Conservation (phyloP, 2,888 invertebrate genomes). For the Molanna angustata region DNA sequence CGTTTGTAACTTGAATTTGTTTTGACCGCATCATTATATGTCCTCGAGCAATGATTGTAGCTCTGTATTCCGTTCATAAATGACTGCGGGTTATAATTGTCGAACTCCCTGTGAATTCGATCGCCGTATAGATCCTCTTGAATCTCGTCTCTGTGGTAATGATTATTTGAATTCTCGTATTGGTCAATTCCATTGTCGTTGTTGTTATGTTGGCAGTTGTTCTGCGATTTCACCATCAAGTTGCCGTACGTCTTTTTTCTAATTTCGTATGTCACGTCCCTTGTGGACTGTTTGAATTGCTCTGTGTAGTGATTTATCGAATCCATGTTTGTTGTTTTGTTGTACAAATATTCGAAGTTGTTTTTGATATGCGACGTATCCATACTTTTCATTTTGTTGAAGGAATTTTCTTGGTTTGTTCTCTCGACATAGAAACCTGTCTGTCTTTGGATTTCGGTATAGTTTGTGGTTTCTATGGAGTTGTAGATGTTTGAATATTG, state of each 20-base stretch:
- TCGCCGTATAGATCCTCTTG: no score
- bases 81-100: not conserved
- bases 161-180: not conserved
- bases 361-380: conserved; percentile 3
- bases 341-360: not conserved
- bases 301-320: conserved; percentile 1
- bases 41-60: not conserved
- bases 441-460: conserved; percentile 6
- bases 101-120: not conserved
- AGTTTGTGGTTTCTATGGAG: not conserved
- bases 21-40: not conserved
- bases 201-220: not conserved
- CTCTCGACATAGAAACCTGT: conserved; percentile 11
- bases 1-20: no score
- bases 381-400: conserved; percentile 5
- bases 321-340: conserved; percentile 2
- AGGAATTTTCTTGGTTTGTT: not conserved
- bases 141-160: not conserved
- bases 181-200: not conserved
- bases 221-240: no score
- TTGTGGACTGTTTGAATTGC: conserved; percentile 13
- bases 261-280: conserved; percentile 11
- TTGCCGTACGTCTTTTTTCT: conserved; percentile 13
- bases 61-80: not conserved
- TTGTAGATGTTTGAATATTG: conserved; percentile 14